These are phyloP conservation scores for Polia nebulosa DNA, from an alignment of 2,888 invertebrate genomes.

Conservation along the genomic window DNA sequence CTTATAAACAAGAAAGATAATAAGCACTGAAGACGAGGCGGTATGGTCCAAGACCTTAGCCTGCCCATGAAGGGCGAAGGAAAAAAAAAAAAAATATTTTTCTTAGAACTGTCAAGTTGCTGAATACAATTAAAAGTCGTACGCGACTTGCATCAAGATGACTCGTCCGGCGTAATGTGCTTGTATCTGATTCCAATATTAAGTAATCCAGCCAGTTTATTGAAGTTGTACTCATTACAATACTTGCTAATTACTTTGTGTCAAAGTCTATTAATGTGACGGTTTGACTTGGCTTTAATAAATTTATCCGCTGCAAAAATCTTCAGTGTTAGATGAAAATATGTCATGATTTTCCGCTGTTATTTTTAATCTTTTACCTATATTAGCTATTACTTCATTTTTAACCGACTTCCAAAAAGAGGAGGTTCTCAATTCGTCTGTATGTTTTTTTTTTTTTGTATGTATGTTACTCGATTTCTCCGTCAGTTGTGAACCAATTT, in stretches of 20 bases:
- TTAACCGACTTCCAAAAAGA: no score
- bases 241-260: neutral
- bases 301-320: neutral
- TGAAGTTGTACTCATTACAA: conserved; percentile 29
- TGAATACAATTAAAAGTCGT: conserved; percentile 6
- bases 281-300: neutral
- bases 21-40: no score
- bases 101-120: no score
- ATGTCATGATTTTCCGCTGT: neutral
- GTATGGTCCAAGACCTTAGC: no score
- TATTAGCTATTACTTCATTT: no score
- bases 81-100: no score
- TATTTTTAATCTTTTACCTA: conserved; percentile 24
- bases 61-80: no score
- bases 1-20: no score
- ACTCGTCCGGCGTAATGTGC: neutral
- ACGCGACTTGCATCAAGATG: conserved; percentile 35
- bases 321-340: neutral
- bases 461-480: no score
- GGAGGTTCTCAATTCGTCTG: no score
- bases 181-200: conserved; percentile 41
- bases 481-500: no score
- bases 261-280: neutral
- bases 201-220: conserved; percentile 33
- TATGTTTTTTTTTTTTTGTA: no score